Conservation (phyloP, 2,113 vertebrate species). For the Pyrgilauda ruficollis region DNA sequence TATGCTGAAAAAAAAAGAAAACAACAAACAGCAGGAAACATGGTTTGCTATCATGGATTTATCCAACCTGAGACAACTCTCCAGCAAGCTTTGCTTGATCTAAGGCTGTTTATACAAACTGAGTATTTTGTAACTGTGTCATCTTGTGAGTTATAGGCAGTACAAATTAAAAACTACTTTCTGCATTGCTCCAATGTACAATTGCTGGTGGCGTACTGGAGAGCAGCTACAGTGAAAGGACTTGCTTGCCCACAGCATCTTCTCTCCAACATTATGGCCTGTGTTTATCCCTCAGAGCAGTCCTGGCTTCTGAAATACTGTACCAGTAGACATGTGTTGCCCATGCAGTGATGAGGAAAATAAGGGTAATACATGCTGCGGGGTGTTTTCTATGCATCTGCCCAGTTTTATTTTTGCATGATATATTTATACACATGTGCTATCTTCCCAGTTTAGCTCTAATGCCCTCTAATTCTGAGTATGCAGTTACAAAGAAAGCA, state of each 20-base stretch:
- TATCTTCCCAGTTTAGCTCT: slow-evolving; percentile 44
- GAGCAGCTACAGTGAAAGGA: background rate
- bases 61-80: slow-evolving; percentile 29
- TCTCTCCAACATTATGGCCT: background rate
- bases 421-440: slow-evolving; percentile 44
- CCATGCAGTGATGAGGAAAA: slow-evolving; percentile 60
- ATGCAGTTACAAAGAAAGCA: background rate
- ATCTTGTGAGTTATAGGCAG: background rate
- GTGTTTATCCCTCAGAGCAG: background rate
- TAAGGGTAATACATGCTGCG: slow-evolving; percentile 56
- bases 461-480: slow-evolving; percentile 42
- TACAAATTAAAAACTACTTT: slow-evolving; percentile 26
- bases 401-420: slow-evolving; percentile 59
- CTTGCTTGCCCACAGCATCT: slow-evolving; percentile 17
- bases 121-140: slow-evolving; percentile 12
- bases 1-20: background rate
- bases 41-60: background rate
- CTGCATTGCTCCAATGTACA: rapidly evolving
- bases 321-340: slow-evolving; percentile 54
- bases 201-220: background rate
- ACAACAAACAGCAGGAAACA: slow-evolving; percentile 4
- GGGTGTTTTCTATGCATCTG: slow-evolving; percentile 60
- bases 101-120: background rate
- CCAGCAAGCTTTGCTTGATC: slow-evolving; percentile 34
- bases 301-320: slow-evolving; percentile 18